Evolutionary conservation across 2,888 invertebrate genomes (phyloP).

Genomic region (Aleiodes leptofemur): DNA sequence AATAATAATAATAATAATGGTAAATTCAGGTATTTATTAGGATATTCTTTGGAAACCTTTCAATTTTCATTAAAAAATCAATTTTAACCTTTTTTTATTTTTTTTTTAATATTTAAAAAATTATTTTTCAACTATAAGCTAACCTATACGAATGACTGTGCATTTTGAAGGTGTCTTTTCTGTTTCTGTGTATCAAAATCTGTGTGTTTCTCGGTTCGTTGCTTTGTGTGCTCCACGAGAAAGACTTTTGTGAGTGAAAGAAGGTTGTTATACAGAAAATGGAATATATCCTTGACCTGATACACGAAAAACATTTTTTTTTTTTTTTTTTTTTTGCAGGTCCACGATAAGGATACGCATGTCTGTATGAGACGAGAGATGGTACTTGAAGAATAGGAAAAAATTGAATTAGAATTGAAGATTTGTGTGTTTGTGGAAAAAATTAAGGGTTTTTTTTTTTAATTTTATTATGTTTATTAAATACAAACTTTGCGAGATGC

Average conservation of each 20-base stretch:
- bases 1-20: not conserved
- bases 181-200: slow-evolving; percentile 13
- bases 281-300: slow-evolving; percentile 12
- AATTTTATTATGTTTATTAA: too few relatives aligned
- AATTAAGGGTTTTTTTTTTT: slow-evolving; percentile 45
- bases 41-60: too few relatives aligned
- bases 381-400: too few relatives aligned
- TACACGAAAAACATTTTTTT: not conserved
- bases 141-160: slow-evolving; percentile 65
- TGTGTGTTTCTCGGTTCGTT: slow-evolving; percentile 41
- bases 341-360: slow-evolving; percentile 1
- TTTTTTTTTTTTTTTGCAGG: not conserved
- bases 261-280: slow-evolving; percentile 15
- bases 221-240: slow-evolving; percentile 44
- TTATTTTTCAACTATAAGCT: slow-evolving; percentile 4
- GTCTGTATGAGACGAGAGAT: not conserved
- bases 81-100: too few relatives aligned
- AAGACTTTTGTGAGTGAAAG: slow-evolving; percentile 1
- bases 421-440: not conserved
- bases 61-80: too few relatives aligned
- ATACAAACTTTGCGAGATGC: too few relatives aligned
- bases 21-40: not conserved
- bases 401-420: not conserved
- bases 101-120: not conserved
- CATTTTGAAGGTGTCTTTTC: slow-evolving; percentile 59